Base-by-base conservation (phyloP, 2,888 invertebrate genomes). In the Chrysolina oricalcia region DNA sequence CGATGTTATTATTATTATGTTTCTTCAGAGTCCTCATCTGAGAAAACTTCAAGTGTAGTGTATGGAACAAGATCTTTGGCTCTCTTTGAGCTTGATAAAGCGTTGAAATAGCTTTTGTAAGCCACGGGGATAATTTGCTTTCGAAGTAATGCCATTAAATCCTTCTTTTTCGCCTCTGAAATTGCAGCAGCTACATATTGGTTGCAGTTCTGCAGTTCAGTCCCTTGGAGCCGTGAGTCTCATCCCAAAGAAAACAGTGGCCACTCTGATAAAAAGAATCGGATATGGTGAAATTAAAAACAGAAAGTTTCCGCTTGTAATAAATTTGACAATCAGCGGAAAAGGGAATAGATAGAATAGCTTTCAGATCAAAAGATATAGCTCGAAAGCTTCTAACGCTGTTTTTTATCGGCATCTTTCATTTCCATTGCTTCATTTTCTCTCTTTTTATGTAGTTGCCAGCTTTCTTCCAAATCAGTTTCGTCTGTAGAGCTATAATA, bases 141-240 rank as follows among this genome's bases (percentile, higher is more conserved):
- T 5, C 40, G 9, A 41, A 40, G 19, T 64, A 15, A 40, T n/a
- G 3, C 1, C 40, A 64, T 64, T 11, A n/a, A n/a, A n/a, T n/a
- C n/a, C n/a, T n/a, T n/a, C n/a, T n/a, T n/a, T n/a, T n/a, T n/a
- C n/a, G n/a, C n/a, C n/a, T n/a, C n/a, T n/a, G n/a, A n/a, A n/a
- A n/a, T n/a, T n/a, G n/a, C n/a, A n/a, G n/a, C n/a, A n/a, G n/a
- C n/a, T n/a, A n/a, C n/a, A n/a, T n/a, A n/a, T n/a, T n/a, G n/a
- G n/a, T n/a, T n/a, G n/a, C n/a, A n/a, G n/a, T n/a, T n/a, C n/a
- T n/a, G n/a, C n/a, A n/a, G n/a, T n/a, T n/a, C n/a, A n/a, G n/a
- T n/a, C 77, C 75, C 48, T 80, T 79, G n/a, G 63, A 75, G 50
- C 77, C 79, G 21, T 79, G 66, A 11, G 76, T 78, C 35, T 81